These are phyloP conservation scores for Premnoplex brunnescens DNA, from an alignment of 2,797 vertebrate genomes.

Conservation along the genomic window DNA sequence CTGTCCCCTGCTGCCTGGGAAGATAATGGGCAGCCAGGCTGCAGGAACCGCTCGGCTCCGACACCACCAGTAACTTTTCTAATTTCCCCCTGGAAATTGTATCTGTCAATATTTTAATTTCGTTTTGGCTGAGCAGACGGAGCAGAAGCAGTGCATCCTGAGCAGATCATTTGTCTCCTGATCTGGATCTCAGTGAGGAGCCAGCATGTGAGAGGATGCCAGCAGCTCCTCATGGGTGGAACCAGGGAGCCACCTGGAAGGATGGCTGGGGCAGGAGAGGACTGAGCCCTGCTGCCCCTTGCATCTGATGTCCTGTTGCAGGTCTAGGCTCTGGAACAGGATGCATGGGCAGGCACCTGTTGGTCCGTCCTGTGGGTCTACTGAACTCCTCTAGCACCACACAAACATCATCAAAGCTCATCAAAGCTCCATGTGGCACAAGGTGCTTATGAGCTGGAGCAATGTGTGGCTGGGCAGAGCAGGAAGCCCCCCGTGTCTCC, in stretches of 20 bases:
- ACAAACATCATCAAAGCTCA: rapidly evolving
- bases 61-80: not conserved
- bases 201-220: rapidly evolving
- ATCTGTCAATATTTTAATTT: constrained; percentile 51
- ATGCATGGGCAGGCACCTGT: rapidly evolving
- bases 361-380: rapidly evolving
- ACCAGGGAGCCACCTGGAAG: rapidly evolving
- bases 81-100: constrained; percentile 19
- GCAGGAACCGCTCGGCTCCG: rapidly evolving
- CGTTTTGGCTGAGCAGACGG: not conserved
- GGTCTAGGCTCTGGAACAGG: not conserved
- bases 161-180: not conserved
- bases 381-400: rapidly evolving
- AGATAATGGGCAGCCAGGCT: rapidly evolving
- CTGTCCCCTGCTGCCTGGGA: rapidly evolving
- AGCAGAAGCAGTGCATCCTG: not conserved
- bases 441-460: not conserved
- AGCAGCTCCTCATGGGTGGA: not conserved
- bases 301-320: not conserved
- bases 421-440: rapidly evolving
- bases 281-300: rapidly evolving
- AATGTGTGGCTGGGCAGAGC: rapidly evolving
- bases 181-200: rapidly evolving
- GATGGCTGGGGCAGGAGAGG: not conserved
- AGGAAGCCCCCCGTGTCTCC: not conserved